These are phyloP conservation scores for Anguilla megastoma DNA, from an alignment of 2,797 vertebrate species.

Conservation along the genomic window DNA sequence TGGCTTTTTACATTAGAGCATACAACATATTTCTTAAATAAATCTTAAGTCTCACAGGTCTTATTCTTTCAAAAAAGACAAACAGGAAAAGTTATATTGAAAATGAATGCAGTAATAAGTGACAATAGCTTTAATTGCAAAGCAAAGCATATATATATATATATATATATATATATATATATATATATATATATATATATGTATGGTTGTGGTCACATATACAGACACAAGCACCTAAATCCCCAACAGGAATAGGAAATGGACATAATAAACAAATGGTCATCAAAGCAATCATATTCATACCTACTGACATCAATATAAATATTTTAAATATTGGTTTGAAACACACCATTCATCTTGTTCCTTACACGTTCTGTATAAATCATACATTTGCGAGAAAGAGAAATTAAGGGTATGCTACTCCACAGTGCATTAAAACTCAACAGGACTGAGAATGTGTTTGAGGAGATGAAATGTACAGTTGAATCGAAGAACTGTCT, in stretches of 20 bases:
- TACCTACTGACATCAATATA: background rate
- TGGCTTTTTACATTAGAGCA: conserved; percentile 7
- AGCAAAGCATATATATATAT: background rate
- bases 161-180: background rate
- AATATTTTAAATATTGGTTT: conserved; percentile 7
- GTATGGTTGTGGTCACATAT: background rate
- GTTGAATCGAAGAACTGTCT: background rate
- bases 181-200: background rate
- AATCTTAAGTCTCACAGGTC: background rate
- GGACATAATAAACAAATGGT: conserved; percentile 11
- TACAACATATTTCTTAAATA: conserved; percentile 29
- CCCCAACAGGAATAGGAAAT: conserved; percentile 10
- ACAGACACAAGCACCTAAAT: background rate
- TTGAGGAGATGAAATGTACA: background rate
- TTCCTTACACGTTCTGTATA: background rate
- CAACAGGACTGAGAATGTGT: background rate
- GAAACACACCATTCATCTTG: background rate
- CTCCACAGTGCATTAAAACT: background rate
- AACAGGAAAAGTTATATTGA: conserved; percentile 48
- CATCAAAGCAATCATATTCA: conserved; percentile 11
- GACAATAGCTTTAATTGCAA: conserved; percentile 25
- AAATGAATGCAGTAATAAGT: conserved; percentile 48
- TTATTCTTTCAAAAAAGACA: background rate
- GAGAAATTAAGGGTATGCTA: background rate
- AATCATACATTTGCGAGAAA: background rate